Percentiles rank a stretch among this genome's conserved stretches.
Evolutionary conservation across 1,140 invertebrate genomes (phyloP).

Genomic region (Tribolium madens): DNA sequence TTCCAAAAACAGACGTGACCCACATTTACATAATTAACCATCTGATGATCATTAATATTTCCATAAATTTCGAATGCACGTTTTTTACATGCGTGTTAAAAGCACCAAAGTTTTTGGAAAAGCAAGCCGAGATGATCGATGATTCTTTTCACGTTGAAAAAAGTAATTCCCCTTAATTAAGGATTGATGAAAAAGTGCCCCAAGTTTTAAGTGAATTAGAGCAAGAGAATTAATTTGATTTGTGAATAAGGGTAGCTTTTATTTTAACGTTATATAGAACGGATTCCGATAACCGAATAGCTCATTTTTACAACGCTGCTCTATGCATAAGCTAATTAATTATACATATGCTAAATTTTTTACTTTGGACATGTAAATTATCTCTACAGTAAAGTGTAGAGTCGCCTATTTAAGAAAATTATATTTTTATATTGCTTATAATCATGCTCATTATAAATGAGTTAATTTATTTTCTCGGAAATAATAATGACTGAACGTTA

Average conservation of each 20-base stretch:
- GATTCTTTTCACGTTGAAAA: neutral
- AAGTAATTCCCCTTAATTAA: conserved; percentile 1
- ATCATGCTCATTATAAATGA: neutral
- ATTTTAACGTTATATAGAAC: neutral
- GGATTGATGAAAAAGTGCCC: conserved; percentile 16
- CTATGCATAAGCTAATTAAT: neutral
- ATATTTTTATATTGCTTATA: neutral
- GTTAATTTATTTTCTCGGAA: neutral
- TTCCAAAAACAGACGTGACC: neutral
- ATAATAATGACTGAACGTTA: neutral
- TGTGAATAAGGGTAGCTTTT: conserved; percentile 11
- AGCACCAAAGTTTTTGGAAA: neutral
- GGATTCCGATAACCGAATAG: neutral
- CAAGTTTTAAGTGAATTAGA: conserved; percentile 19
- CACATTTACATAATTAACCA: neutral
- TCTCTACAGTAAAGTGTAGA: neutral
- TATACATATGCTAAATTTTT: neutral
- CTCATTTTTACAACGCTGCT: neutral
- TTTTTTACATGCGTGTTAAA: neutral
- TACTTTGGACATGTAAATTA: neutral
- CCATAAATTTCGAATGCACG: neutral
- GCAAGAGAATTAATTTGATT: conserved; percentile 24
- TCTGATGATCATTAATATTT: neutral
- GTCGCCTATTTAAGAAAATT: neutral
- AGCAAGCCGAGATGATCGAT: neutral